Evolutionary conservation across 2,888 invertebrate genomes (phyloP).

Genomic region (Anagyrus pseudococci): DNA sequence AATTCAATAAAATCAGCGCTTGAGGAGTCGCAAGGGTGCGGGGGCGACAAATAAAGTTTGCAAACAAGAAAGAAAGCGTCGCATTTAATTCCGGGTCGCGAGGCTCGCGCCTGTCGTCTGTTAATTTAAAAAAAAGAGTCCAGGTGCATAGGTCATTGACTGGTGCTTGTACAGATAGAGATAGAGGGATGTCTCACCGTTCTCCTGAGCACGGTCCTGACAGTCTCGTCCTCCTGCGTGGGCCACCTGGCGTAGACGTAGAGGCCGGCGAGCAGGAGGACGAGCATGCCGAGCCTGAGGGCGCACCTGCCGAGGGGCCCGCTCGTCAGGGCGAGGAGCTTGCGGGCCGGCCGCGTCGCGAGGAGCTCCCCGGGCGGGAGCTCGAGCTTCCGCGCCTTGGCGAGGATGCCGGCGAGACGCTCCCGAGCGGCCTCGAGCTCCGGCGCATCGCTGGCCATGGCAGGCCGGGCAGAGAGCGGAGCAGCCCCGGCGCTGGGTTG

Average conservation of each 20-base stretch:
- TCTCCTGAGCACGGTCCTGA: slow-evolving; percentile 55
- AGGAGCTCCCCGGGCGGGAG: slow-evolving; percentile 51
- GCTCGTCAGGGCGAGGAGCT: slow-evolving; percentile 51
- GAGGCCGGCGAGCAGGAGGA: slow-evolving; percentile 26
- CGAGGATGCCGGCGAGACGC: slow-evolving; percentile 52
- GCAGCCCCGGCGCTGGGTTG: not conserved
- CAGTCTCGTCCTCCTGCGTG: slow-evolving; percentile 55
- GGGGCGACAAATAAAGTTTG: too few relatives aligned
- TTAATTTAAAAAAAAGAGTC: too few relatives aligned
- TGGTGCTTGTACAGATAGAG: too few relatives aligned
- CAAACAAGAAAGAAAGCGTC: too few relatives aligned
- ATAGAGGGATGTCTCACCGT: slow-evolving; percentile 46
- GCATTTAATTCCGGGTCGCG: too few relatives aligned
- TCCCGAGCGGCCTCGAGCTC: slow-evolving; percentile 53
- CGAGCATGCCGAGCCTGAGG: slow-evolving; percentile 19
- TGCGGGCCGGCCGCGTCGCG: slow-evolving; percentile 51
- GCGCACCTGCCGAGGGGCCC: slow-evolving; percentile 46
- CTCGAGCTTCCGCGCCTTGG: slow-evolving; percentile 52
- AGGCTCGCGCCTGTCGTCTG: too few relatives aligned
- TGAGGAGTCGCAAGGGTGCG: too few relatives aligned
- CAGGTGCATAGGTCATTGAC: too few relatives aligned
- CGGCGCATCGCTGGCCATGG: not conserved
- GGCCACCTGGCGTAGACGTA: slow-evolving; percentile 54
- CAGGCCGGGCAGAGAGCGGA: not conserved
- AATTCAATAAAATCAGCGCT: too few relatives aligned